Evolutionary conservation across 2,113 vertebrate genomes (phyloP), one percentile per base, ranked within the genome.

Genomic region (Gobius niger): DNA sequence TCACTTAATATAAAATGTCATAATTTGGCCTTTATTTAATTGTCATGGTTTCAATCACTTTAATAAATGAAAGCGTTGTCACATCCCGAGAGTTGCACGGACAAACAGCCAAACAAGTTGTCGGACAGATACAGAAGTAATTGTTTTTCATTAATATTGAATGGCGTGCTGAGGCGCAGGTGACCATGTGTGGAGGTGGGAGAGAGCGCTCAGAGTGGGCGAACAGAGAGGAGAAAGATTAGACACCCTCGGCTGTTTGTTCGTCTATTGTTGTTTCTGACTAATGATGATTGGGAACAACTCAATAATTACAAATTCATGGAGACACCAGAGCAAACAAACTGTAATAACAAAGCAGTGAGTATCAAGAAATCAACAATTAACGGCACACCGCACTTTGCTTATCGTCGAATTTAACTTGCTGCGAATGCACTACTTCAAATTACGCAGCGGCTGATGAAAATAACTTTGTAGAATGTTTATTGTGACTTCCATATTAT

Each of bases 351-450:
- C 75, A 71, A 74, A 82, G 83, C 77, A 76, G 77, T 60, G 51
- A 63, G 70, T 84, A 91, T 88, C 82, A 84, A 74, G 67, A 70
- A 78, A 87, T 90, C 85, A 89, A 83, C 87, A 88, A 89, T 90
- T 90, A 90, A 74, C 76, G 76, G 75, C 75, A 72, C 44, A 50
- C 49, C 64, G 75, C 80, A 86, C 67, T 70, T 81, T 82, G 71
- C 72, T 84, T 86, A 89, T 90, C 84, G 71, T 82, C 82, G 84
- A 85, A 83, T 85, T 85, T 67, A 78, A 51, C 80, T 75, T 78
- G 54, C 63, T 75, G 59, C 61, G 44, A 56, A 34, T 14, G 7
- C 51, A 71, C 34, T 53, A 68, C 72, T 75, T 80, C 70, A 82
- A 81, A 76, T 54, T 63, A 63, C 56, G 50, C 24, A 4, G 47